Evolutionary conservation across 2,797 vertebrate species (phyloP), one percentile per base, ranked within the genome.

Genomic region (Phyllotis vaccarum): DNA sequence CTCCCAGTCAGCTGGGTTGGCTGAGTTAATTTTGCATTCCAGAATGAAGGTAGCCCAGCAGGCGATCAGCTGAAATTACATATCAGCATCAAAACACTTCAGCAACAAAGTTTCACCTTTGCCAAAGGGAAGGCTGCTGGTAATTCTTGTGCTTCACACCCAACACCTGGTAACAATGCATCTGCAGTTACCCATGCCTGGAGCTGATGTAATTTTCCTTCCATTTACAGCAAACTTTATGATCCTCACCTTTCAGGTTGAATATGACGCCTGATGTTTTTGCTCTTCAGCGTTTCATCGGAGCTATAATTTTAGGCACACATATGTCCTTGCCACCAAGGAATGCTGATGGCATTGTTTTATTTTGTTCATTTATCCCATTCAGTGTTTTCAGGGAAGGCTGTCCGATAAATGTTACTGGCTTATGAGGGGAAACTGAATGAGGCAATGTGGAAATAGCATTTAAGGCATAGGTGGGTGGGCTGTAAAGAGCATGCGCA

Each of bases 11-110:
- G 54, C 37, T 37, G n/a, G 78, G 37, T 22, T 96, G 46, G 29
- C 9, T 56, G 89, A 91, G 31, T 86, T 91, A 82, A 94, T 93
- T 92, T 95, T 92, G 74, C 27, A 49, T 10, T 37, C 21, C 27
- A 13, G 60, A 54, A 27, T 72, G 54, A 94, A 94, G 80, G 6
- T n/a, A 81, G 29, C n/a, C 31, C 66, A 90, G 56, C 58, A 90
- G 16, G 40, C 82, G 58, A 83, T 72, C 27, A 72, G 5, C n/a
- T 43, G 46, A 92, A n/a, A 37, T 81, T 49, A 31, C 6, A 54
- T 34, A 43, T 89, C 29, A 54, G 76, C 29, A 88, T 92, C 68
- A 86, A 80, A 90, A 89, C 46, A 92, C 29, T n/a, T 95, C 60
- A 58, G 68, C 75, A 68, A 89, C 66, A n/a, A 90, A 92, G 56